Conservation (phyloP, 1,140 invertebrate genomes). For the Theocolax elegans region DNA sequence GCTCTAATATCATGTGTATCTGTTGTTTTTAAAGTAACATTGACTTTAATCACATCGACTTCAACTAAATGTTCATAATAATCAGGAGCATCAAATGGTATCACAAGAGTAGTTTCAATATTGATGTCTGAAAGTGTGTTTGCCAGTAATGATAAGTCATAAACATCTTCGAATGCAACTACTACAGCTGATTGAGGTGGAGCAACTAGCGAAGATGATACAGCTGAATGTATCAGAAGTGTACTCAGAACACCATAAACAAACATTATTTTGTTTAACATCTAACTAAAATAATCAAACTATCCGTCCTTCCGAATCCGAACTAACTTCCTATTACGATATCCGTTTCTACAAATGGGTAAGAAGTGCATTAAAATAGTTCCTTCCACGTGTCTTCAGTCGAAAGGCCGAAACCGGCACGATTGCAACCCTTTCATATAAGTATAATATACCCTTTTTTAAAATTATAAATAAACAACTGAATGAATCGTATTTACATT, state of each 20-base stretch:
- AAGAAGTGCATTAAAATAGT: slow-evolving; percentile 14
- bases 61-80: slow-evolving; percentile 58
- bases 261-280: slow-evolving; percentile 2
- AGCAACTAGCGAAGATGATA: slow-evolving; percentile 48
- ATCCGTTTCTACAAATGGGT: too few relatives aligned
- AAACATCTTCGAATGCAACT: slow-evolving; percentile 60
- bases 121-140: slow-evolving; percentile 60
- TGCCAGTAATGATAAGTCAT: slow-evolving; percentile 62
- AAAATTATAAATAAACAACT: too few relatives aligned
- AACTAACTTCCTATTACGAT: too few relatives aligned
- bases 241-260: not conserved
- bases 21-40: slow-evolving; percentile 39
- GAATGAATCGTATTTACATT: too few relatives aligned
- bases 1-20: slow-evolving; percentile 45
- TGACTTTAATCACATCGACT: slow-evolving; percentile 55
- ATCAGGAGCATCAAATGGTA: slow-evolving; percentile 46
- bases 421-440: not conserved
- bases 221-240: not conserved
- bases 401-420: not conserved
- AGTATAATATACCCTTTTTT: too few relatives aligned
- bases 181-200: slow-evolving; percentile 59
- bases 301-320: not conserved
- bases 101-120: slow-evolving; percentile 56
- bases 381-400: slow-evolving; percentile 6
- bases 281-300: not conserved